Conservation (phyloP, 2,888 invertebrate species). For the Hirtodrosophila alboralis region DNA sequence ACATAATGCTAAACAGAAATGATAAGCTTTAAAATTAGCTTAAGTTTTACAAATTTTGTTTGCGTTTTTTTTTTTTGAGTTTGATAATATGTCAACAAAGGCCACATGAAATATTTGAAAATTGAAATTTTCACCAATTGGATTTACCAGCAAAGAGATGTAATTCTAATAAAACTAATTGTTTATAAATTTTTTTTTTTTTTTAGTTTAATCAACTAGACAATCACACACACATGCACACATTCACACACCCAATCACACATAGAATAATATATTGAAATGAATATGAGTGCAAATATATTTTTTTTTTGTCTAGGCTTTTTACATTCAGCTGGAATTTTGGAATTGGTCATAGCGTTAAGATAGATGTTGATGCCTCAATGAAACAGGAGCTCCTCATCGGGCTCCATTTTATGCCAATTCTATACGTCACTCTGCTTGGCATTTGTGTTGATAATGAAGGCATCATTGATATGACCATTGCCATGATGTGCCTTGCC, state of each 20-base stretch:
- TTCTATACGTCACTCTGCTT: conserved; percentile 85
- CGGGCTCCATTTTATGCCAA: conserved; percentile 78
- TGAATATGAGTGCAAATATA: conserved; percentile 36
- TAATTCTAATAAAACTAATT: too few species aligned
- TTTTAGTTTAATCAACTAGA: conserved; percentile 39
- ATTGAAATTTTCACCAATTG: conserved; percentile 62
- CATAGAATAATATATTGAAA: conserved; percentile 12
- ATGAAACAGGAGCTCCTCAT: conserved; percentile 77
- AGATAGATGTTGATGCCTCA: conserved; percentile 50
- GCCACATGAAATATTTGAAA: conserved; percentile 77
- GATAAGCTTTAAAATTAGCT: conserved; percentile 54
- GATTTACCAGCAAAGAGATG: conserved; percentile 28
- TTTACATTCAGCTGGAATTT: conserved; percentile 49
- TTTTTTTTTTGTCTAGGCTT: conserved; percentile 41
- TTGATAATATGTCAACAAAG: conserved; percentile 59
- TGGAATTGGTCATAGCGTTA: conserved; percentile 44
- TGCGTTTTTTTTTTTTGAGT: conserved; percentile 5
- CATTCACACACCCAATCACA: conserved; percentile 5
- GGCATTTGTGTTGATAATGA: conserved; percentile 84
- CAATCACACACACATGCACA: conserved; percentile 2
- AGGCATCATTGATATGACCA: conserved; percentile 84
- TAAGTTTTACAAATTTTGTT: conserved; percentile 19
- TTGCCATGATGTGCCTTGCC: conserved; percentile 74
- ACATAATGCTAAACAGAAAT: conserved; percentile 62
- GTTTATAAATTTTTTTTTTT: conserved; percentile 16